Evolutionary conservation across 37 sponge, comb jelly and placozoan species (phyloP).

Genomic region (Geodia barretti): DNA sequence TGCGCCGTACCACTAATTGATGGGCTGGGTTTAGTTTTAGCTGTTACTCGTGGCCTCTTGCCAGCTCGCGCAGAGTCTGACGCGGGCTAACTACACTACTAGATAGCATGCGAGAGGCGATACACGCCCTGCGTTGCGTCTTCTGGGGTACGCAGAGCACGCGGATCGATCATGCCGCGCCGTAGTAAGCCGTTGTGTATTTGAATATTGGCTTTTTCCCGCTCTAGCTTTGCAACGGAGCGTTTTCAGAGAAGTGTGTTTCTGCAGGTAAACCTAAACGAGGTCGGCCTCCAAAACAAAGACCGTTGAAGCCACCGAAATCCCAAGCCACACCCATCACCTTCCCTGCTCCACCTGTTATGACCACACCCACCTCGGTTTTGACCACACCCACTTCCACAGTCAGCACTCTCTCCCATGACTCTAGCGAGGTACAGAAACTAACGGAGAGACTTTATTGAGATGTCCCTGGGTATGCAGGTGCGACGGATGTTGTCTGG

Average conservation of each 20-base stretch:
- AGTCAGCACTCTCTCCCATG: not conserved
- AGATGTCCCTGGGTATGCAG: not conserved
- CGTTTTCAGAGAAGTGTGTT: not conserved
- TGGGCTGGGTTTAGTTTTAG: too few relatives aligned
- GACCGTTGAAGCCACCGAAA: not conserved
- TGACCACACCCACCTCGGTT: not conserved
- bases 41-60: too few relatives aligned
- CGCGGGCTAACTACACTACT: too few relatives aligned
- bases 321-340: not conserved
- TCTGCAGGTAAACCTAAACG: not conserved
- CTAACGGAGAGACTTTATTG: not conserved
- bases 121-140: too few relatives aligned
- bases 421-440: not conserved
- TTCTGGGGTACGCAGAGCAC: too few relatives aligned
- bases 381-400: not conserved
- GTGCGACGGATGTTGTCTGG: not conserved
- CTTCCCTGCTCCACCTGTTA: not conserved
- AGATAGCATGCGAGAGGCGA: too few relatives aligned
- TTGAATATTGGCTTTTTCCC: too few relatives aligned
- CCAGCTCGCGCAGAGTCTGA: too few relatives aligned
- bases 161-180: too few relatives aligned
- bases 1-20: too few relatives aligned
- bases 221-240: too few relatives aligned
- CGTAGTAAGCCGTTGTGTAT: too few relatives aligned
- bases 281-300: not conserved